Evolutionary conservation across 2,113 vertebrate genomes (phyloP).

Genomic region (Poeciliopsis retropinna): DNA sequence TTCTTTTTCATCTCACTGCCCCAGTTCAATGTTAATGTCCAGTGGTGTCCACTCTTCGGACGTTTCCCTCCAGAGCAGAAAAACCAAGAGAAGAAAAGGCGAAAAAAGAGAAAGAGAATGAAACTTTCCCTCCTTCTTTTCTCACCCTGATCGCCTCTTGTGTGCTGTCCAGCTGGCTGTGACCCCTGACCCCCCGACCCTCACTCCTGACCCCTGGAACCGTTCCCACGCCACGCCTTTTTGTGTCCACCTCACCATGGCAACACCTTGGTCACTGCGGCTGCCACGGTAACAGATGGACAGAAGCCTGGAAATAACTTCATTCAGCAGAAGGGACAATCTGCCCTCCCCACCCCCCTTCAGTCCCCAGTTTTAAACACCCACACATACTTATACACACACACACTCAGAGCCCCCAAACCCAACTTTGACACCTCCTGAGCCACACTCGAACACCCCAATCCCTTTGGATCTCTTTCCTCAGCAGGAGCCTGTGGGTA

Average conservation of each 20-base stretch:
- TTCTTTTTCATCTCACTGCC: slow-evolving; percentile 60
- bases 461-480: slow-evolving; percentile 57
- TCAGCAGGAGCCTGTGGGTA: slow-evolving; percentile 58
- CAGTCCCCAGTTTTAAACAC: slow-evolving; percentile 28
- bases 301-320: slow-evolving; percentile 80
- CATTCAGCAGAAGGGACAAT: slow-evolving; percentile 76
- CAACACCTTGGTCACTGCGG: slow-evolving; percentile 78
- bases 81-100: slow-evolving; percentile 58
- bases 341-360: slow-evolving; percentile 40
- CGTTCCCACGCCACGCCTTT: slow-evolving; percentile 86
- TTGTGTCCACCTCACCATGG: slow-evolving; percentile 80
- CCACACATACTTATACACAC: slow-evolving; percentile 26
- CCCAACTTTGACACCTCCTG: slow-evolving; percentile 58
- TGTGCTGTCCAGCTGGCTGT: slow-evolving; percentile 84
- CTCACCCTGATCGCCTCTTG: slow-evolving; percentile 82
- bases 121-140: slow-evolving; percentile 77
- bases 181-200: slow-evolving; percentile 78
- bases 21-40: slow-evolving; percentile 84
- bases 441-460: slow-evolving; percentile 51
- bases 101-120: slow-evolving; percentile 49
- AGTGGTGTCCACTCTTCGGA: slow-evolving; percentile 71
- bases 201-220: slow-evolving; percentile 83
- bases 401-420: slow-evolving; percentile 24
- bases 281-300: slow-evolving; percentile 86
- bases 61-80: slow-evolving; percentile 53